Conservation (phyloP, 1,140 invertebrate genomes). For the Venustaconcha ellipsiformis region DNA sequence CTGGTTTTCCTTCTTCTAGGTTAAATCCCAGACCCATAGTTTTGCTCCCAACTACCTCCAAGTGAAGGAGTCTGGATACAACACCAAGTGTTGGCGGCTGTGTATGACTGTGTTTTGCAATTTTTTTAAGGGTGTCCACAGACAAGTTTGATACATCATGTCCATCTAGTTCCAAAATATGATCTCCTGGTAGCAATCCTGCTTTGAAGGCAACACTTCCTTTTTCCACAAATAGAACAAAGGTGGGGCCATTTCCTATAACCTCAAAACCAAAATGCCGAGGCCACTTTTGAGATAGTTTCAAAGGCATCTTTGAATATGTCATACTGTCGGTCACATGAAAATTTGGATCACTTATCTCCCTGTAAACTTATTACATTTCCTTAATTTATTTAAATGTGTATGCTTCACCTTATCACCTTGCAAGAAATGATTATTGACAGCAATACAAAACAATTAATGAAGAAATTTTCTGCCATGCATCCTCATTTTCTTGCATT, state of each 20-base stretch:
- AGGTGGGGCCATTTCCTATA: slow-evolving; percentile 63
- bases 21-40: slow-evolving; percentile 56
- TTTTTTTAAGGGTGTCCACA: slow-evolving; percentile 49
- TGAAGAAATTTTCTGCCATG: too few species aligned
- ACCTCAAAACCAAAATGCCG: slow-evolving; percentile 66
- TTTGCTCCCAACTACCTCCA: slow-evolving; percentile 44
- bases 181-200: slow-evolving; percentile 64
- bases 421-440: too few species aligned
- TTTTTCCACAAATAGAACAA: slow-evolving; percentile 61
- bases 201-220: slow-evolving; percentile 59
- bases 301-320: slow-evolving; percentile 49
- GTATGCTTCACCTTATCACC: too few species aligned
- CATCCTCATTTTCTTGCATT: too few species aligned
- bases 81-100: slow-evolving; percentile 61
- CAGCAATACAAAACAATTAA: too few species aligned
- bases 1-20: slow-evolving; percentile 49
- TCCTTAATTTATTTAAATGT: too few species aligned
- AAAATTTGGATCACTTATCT: too few species aligned
- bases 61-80: slow-evolving; percentile 56
- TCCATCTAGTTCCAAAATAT: slow-evolving; percentile 64
- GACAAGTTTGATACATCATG: slow-evolving; percentile 64
- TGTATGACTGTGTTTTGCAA: slow-evolving; percentile 48
- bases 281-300: slow-evolving; percentile 58
- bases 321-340: slow-evolving; percentile 16
- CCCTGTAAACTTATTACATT: too few species aligned